Evolutionary conservation across 2,797 vertebrate genomes (phyloP).

Genomic region (Zenarchopterus dispar): DNA sequence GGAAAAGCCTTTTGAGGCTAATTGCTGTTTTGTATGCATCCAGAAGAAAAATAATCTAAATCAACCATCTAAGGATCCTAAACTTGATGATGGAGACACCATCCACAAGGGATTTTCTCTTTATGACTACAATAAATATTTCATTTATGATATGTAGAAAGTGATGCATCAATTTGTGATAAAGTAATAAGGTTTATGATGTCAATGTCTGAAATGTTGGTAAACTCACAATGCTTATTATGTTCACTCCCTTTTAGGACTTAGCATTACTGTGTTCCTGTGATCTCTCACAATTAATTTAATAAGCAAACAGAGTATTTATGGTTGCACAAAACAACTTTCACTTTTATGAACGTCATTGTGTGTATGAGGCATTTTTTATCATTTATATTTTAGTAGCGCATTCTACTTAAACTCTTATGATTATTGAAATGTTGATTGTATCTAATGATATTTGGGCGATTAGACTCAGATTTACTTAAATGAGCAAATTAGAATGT

Average conservation of each 20-base stretch:
- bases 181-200: neutral
- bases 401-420: neutral
- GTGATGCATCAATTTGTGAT: neutral
- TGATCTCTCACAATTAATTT: neutral
- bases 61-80: conserved; percentile 13
- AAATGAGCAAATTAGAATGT: no score
- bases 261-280: neutral
- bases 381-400: conserved; percentile 10
- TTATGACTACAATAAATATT: conserved; percentile 6
- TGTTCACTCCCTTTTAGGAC: neutral
- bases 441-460: neutral
- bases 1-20: conserved; percentile 14
- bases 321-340: neutral
- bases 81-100: neutral
- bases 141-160: conserved; percentile 6
- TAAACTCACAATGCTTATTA: neutral
- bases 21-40: conserved; percentile 17
- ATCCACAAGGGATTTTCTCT: conserved; percentile 1
- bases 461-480: no score
- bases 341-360: neutral
- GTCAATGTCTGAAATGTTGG: neutral
- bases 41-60: conserved; percentile 15
- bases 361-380: neutral
- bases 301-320: neutral
- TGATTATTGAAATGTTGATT: conserved; percentile 3